Conservation (phyloP, 2,888 invertebrate genomes). For the Phytoseiulus persimilis region DNA sequence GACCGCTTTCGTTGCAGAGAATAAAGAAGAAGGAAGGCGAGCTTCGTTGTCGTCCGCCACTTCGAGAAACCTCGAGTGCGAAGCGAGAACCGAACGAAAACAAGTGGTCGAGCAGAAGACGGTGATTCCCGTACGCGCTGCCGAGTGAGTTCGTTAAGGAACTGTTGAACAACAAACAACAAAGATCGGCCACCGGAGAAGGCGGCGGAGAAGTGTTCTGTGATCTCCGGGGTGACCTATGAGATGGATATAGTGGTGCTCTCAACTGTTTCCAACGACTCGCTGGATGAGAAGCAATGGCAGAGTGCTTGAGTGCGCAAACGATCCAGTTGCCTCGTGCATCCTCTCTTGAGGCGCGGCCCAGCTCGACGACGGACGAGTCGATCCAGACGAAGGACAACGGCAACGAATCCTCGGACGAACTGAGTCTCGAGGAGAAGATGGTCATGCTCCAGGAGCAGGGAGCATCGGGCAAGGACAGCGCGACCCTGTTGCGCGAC, state of each 20-base stretch:
- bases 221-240: background rate
- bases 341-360: conserved; percentile 10
- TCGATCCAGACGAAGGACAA: background rate
- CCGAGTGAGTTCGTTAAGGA: background rate
- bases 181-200: background rate
- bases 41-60: background rate
- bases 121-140: background rate
- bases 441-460: conserved; percentile 32
- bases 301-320: conserved; percentile 32
- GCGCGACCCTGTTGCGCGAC: conserved; percentile 63
- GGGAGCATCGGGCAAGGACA: conserved; percentile 26
- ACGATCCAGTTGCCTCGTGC: conserved; percentile 28
- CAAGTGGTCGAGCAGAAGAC: background rate
- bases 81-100: background rate
- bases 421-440: conserved; percentile 21
- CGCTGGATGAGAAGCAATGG: conserved; percentile 25
- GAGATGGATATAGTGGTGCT: conserved; percentile 12
- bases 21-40: background rate
- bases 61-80: background rate
- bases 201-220: background rate
- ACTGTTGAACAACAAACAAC: background rate
- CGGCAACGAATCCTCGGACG: conserved; percentile 7
- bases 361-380: background rate
- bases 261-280: conserved; percentile 14
- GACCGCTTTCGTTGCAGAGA: background rate